phyloP scores from a whole-genome alignment of 2,888 invertebrate genomes.

The Zonitis immaculata region DNA sequence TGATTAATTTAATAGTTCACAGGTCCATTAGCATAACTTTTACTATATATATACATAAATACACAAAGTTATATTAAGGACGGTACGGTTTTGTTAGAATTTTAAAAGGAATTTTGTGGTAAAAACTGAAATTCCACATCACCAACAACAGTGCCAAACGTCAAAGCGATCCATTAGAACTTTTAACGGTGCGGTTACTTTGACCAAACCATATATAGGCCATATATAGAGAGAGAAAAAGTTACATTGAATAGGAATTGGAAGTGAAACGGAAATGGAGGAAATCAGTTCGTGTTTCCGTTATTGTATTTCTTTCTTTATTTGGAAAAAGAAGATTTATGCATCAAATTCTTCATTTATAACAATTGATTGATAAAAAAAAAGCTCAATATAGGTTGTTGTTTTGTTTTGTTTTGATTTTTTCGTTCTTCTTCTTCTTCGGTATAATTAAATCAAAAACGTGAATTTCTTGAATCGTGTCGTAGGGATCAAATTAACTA shows the following conservation, averaged over 20 bases:
- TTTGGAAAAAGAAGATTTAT: background rate
- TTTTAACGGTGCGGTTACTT: conserved; percentile 30
- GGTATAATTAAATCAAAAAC: too few relatives aligned
- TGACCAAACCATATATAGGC: conserved; percentile 26
- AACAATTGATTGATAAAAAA: conserved; percentile 11
- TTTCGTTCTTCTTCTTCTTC: too few relatives aligned
- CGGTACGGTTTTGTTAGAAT: too few relatives aligned
- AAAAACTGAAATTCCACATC: background rate
- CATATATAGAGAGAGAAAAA: conserved; percentile 12
- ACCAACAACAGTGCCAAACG: conserved; percentile 8
- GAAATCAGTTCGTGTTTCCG: conserved; percentile 36
- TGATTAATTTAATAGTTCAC: background rate
- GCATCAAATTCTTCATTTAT: conserved; percentile 5
- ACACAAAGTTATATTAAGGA: too few relatives aligned
- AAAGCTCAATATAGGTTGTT: too few relatives aligned
- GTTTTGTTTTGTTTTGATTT: too few relatives aligned
- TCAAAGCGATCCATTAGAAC: conserved; percentile 29
- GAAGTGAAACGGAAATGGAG: conserved; percentile 32
- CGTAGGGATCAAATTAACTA: conserved; percentile 29
- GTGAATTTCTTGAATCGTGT: background rate
- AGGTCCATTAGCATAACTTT: background rate
- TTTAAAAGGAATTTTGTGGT: background rate
- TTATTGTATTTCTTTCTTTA: conserved; percentile 24
- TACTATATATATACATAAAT: background rate
- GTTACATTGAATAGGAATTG: background rate